Conservation (phyloP, 2,113 vertebrate genomes). For the Pygoscelis antarcticus region DNA sequence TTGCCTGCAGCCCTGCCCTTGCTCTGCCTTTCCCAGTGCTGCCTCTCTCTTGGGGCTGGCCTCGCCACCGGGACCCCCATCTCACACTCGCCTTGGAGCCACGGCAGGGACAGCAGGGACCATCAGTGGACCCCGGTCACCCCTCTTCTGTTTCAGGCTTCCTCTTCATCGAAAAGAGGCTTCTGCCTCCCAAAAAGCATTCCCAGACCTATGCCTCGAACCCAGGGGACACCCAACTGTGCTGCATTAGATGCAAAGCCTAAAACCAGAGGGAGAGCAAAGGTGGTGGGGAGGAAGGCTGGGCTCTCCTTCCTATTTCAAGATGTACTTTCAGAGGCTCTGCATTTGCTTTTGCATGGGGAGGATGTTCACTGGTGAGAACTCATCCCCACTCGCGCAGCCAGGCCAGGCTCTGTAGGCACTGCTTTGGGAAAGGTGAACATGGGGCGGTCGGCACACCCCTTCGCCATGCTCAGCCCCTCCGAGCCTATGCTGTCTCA, state of each 20-base stretch:
- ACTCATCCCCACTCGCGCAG: accelerated
- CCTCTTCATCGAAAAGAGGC: background rate
- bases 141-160: background rate
- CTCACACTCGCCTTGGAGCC: background rate
- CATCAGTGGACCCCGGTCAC: background rate
- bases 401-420: background rate
- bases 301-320: background rate
- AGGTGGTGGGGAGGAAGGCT: background rate
- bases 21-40: background rate
- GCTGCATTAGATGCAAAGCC: background rate
- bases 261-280: background rate
- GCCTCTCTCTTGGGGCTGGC: accelerated
- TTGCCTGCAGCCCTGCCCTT: background rate
- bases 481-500: background rate
- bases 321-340: background rate
- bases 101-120: background rate
- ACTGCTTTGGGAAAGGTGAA: background rate
- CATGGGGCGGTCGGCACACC: accelerated
- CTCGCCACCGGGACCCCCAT: accelerated
- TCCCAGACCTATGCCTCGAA: background rate
- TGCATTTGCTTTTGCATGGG: accelerated
- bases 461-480: background rate
- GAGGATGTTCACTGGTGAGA: background rate
- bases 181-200: background rate
- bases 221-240: background rate